Evolutionary conservation across 2,797 vertebrate species (phyloP).

Genomic region (Chloroceryle inda): DNA sequence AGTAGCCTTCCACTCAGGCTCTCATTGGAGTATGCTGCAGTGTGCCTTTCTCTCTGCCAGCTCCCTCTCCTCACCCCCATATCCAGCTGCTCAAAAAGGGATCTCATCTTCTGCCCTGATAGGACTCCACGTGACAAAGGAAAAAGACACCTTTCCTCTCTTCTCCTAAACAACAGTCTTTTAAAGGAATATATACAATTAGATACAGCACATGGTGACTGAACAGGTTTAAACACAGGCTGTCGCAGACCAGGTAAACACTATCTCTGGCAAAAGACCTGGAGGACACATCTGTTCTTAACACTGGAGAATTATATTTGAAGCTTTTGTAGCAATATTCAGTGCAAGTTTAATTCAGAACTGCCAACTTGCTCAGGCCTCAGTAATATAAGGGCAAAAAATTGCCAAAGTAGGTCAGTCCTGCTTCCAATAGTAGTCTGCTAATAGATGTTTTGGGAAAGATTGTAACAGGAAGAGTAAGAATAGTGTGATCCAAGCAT

Average conservation of each 20-base stretch:
- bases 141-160: background rate
- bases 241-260: background rate
- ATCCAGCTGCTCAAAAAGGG: background rate
- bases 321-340: background rate
- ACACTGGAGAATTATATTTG: background rate
- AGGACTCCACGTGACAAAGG: background rate
- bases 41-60: background rate
- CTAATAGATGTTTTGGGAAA: slow-evolving; percentile 12
- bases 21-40: background rate
- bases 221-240: background rate
- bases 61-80: background rate
- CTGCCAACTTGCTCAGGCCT: background rate
- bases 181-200: background rate
- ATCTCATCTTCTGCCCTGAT: background rate
- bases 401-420: background rate
- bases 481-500: background rate
- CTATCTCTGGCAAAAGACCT: background rate
- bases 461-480: background rate
- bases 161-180: background rate
- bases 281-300: background rate
- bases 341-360: background rate
- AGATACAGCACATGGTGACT: background rate
- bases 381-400: background rate
- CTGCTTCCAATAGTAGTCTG: background rate
- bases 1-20: background rate